Conservation (phyloP, 2,797 vertebrate genomes). For the Epinephelus awoara region DNA sequence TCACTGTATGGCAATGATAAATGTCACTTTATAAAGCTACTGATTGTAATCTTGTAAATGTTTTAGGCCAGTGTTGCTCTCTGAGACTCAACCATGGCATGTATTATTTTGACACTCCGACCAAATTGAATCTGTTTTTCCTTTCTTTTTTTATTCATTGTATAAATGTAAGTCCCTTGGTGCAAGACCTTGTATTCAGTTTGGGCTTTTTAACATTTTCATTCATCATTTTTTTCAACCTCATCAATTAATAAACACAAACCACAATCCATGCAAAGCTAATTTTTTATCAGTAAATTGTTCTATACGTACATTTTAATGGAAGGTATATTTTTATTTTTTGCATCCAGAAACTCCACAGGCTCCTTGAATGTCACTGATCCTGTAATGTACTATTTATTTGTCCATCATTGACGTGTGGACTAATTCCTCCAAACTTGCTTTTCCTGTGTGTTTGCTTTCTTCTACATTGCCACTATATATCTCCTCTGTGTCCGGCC, state of each 20-base stretch:
- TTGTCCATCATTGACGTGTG: conserved; percentile 65
- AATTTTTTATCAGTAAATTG: conserved; percentile 29
- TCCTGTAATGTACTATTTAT: conserved; percentile 79
- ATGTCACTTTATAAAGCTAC: conserved; percentile 85
- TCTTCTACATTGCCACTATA: conserved; percentile 31
- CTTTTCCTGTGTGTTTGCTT: conserved; percentile 55
- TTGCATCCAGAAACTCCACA: conserved; percentile 36
- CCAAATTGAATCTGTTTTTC: conserved; percentile 69
- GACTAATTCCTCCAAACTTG: conserved; percentile 57
- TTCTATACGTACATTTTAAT: conserved; percentile 44
- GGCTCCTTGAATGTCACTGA: conserved; percentile 78
- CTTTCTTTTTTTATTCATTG: conserved; percentile 27
- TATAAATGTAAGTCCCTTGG: conserved; percentile 36
- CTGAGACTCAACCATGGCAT: conserved; percentile 53
- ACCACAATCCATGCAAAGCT: background rate
- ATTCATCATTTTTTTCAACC: conserved; percentile 18
- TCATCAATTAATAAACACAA: conserved; percentile 17
- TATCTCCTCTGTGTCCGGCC: conserved; percentile 31
- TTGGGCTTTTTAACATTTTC: conserved; percentile 12
- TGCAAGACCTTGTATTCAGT: conserved; percentile 44
- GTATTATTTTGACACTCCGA: conserved; percentile 66
- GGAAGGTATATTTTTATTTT: conserved; percentile 23
- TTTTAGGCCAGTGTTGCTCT: conserved; percentile 60
- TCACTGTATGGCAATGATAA: conserved; percentile 66
- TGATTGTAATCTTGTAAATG: conserved; percentile 82